Base-by-base conservation (phyloP, 2,797 vertebrate species). In the Paedocypris micromegethes region DNA sequence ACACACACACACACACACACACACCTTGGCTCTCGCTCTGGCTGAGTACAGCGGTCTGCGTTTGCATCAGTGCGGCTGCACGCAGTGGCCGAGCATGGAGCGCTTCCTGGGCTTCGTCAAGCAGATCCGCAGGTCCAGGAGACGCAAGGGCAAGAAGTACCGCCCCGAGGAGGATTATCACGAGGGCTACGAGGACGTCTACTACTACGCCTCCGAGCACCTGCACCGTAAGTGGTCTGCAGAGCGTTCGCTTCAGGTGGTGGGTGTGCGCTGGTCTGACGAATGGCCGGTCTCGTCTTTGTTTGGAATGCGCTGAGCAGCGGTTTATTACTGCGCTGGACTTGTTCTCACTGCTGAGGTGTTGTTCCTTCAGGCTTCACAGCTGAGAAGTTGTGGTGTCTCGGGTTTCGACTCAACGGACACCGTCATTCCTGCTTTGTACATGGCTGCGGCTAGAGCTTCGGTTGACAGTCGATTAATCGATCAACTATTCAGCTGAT, bases 141-240 rank as follows among this genome's bases (percentile, higher is more conserved):
- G 94, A 81, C 92, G 95, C 84, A 91, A 94, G 82, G 92, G 94
- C 71, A 97, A 95, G 89, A 93, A 94, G 90, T 98, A 98, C 85
- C 91, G 93, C 23, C 94, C 95, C 0, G 96, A 96, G 82, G 95
- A 97, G 84, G 95, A 98, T 83, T 98, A 98, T 87, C 96, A 97
- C 5, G 96, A 98, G 85, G 95, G 96, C 58, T 98, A 98, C 3
- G 96, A 97, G 88, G 96, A 98, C 77, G 94, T 98, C 79, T 98
- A 98, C 87, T 96, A 95, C 86, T 98, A 98, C 37, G 89, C 92
- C 44, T 92, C 91, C 0, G 93, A 96, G 84, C 91, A 95, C 91
- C 92, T 95, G 86, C 89, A 90, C 86, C 94, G 95, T 97, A 86
- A 92, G 92, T 85, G 72, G 65, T 23, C 1, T 23, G 46, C 39